Base-by-base conservation (phyloP, 2,113 vertebrate genomes). In the Antechinus stuartii region DNA sequence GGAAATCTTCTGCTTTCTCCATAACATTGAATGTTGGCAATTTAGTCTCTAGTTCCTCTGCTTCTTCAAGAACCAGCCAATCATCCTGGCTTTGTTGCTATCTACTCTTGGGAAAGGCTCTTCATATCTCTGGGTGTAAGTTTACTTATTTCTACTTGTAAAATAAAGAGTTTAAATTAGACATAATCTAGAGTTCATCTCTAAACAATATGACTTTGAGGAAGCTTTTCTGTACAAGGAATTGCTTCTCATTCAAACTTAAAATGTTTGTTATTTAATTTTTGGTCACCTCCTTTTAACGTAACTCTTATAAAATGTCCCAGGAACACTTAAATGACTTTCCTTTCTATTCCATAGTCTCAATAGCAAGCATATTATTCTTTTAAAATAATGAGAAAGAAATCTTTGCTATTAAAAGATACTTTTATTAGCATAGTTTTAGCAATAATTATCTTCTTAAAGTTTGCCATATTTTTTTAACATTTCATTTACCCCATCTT, bases 381-480 rank as follows among this genome's bases (percentile, higher is more conserved):
- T 90, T 23, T 92, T 96, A 91, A 49, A 95, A 90, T 94, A 0
- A 93, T 93, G 54, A 94, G 27, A 42, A 89, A 95, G 0, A 27
- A 94, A 2, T 76, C 8, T 2, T 3, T n/a, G 6, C 76, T 5
- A 76, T 50, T 94, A 94, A 24, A 94, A 50, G 22, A 93, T 94
- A 2, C 24, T 8, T 47, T 94, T 92, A 57, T 54, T 76, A 23
- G 26, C n/a, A 50, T 93, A 91, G 84, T 96, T 94, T 96, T 91
- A 94, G 89, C 57, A 91, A 90, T n/a, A 95, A 27, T 54, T 57
- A 24, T 95, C 54, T 95, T 96, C 2, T 91, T 53, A n/a, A 94
- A 94, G 27, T n/a, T 42, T 91, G 61, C 91, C 91, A 49, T 25
- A 56, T 53, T 95, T 23, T 49, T 2, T 35, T n/a, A 61, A 52